phyloP scores from a whole-genome alignment of 1,140 invertebrate genomes.

The Hyposmocoma kahamanoa region DNA sequence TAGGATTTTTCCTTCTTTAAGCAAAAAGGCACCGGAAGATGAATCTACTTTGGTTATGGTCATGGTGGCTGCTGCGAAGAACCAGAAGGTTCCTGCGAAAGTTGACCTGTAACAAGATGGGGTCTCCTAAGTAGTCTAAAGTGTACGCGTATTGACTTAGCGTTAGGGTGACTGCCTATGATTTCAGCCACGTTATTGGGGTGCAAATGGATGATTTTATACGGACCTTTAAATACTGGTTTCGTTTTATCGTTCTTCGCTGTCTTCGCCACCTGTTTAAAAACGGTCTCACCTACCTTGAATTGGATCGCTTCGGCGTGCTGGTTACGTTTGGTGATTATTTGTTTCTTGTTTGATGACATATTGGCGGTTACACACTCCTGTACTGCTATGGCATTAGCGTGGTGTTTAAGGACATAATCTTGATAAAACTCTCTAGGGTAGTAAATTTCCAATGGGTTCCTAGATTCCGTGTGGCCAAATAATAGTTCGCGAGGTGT shows the following conservation, averaged over 20 bases:
- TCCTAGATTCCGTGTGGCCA: slow-evolving; percentile 15
- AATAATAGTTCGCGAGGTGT: slow-evolving; percentile 17
- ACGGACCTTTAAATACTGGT: slow-evolving; percentile 26
- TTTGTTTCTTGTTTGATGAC: slow-evolving; percentile 22
- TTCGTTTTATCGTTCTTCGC: slow-evolving; percentile 23
- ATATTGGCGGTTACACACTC: slow-evolving; percentile 10
- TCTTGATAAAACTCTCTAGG: slow-evolving; percentile 9
- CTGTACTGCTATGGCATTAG: slow-evolving; percentile 16
- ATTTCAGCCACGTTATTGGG: slow-evolving; percentile 28
- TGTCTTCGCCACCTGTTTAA: slow-evolving; percentile 26
- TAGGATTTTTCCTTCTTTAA: neutral
- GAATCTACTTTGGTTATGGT: neutral
- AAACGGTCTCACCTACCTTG: slow-evolving; percentile 29
- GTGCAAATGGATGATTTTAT: slow-evolving; percentile 28
- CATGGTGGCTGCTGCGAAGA: neutral
- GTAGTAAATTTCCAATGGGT: slow-evolving; percentile 3
- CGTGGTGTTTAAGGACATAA: slow-evolving; percentile 17
- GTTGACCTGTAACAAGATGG: neutral
- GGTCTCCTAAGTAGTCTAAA: neutral
- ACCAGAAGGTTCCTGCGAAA: neutral
- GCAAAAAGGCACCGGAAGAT: neutral
- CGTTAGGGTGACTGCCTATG: slow-evolving; percentile 23
- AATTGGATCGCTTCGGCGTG: slow-evolving; percentile 14
- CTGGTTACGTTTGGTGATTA: slow-evolving; percentile 18
- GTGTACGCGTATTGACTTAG: neutral